phyloP scores from a whole-genome alignment of 2,113 vertebrate genomes.

The Charina bottae region DNA sequence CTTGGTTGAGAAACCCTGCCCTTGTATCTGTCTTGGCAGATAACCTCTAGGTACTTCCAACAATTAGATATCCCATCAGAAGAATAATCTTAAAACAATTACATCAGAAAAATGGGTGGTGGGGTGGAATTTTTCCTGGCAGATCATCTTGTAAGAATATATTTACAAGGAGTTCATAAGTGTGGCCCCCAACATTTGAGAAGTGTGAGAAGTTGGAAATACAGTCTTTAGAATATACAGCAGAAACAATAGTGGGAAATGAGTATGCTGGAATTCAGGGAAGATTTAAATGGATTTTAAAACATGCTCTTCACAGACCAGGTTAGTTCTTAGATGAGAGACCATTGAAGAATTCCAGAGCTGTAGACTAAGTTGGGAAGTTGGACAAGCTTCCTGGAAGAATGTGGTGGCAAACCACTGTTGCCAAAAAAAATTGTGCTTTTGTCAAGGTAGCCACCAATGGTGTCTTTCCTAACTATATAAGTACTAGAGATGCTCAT shows the following conservation, averaged over 20 bases:
- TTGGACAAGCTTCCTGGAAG: not conserved
- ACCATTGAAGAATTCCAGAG: not conserved
- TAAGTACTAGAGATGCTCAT: too few relatives aligned
- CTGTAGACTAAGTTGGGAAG: not conserved
- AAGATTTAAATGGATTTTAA: not conserved
- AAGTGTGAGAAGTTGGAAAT: not conserved
- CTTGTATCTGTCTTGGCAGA: not conserved
- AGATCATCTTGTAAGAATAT: not conserved
- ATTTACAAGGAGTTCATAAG: not conserved
- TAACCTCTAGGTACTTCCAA: not conserved
- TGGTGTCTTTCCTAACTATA: too few relatives aligned
- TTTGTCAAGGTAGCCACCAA: too few relatives aligned
- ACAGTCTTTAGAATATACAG: not conserved
- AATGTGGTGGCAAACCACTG: not conserved
- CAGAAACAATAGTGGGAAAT: not conserved
- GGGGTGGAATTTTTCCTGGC: not conserved
- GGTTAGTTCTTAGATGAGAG: not conserved
- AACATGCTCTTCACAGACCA: not conserved
- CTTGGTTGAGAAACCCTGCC: too few relatives aligned
- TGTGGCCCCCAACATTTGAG: not conserved
- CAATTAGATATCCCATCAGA: not conserved
- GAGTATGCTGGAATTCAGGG: not conserved
- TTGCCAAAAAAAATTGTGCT: not conserved
- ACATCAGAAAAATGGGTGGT: not conserved
- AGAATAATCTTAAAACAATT: not conserved